These are phyloP conservation scores for Epinephelus awoara DNA, from an alignment of 2,797 vertebrate genomes.

Conservation along the genomic window DNA sequence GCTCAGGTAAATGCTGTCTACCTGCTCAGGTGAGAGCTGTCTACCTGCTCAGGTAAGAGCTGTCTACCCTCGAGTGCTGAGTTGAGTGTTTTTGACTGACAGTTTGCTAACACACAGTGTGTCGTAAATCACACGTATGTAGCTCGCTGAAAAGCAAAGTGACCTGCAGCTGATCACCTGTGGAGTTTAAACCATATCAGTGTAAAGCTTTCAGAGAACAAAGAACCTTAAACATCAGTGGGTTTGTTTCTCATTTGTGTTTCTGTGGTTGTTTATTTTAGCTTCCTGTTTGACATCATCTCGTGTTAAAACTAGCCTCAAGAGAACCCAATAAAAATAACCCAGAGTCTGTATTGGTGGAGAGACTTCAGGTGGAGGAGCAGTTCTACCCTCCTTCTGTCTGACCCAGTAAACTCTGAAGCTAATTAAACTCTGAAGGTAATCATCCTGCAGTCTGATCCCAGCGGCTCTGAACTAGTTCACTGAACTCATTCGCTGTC, in stretches of 20 bases:
- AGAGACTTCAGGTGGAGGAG: not conserved
- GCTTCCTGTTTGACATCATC: not conserved
- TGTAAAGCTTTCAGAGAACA: no score
- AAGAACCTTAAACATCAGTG: no score
- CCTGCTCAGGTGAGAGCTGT: not conserved
- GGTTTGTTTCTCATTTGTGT: no score
- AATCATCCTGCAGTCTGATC: conserved; percentile 32
- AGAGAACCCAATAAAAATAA: not conserved
- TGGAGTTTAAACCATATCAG: no score
- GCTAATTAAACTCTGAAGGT: conserved; percentile 28
- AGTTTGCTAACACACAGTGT: no score
- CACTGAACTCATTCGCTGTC: conserved; percentile 35
- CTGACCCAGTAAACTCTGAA: conserved; percentile 37
- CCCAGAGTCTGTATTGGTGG: not conserved
- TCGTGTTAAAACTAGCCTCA: not conserved
- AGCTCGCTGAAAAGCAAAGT: no score
- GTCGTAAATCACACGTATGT: no score
- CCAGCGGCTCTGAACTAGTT: conserved; percentile 55
- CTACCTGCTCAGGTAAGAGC: not conserved
- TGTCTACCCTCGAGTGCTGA: not conserved
- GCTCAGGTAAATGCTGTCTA: not conserved
- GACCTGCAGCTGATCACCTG: no score
- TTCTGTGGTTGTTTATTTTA: not conserved
- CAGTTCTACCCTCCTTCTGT: not conserved
- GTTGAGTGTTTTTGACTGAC: no score